phyloP scores from a whole-genome alignment of 2,888 invertebrate species.

The Torymus aiolomorphi region DNA sequence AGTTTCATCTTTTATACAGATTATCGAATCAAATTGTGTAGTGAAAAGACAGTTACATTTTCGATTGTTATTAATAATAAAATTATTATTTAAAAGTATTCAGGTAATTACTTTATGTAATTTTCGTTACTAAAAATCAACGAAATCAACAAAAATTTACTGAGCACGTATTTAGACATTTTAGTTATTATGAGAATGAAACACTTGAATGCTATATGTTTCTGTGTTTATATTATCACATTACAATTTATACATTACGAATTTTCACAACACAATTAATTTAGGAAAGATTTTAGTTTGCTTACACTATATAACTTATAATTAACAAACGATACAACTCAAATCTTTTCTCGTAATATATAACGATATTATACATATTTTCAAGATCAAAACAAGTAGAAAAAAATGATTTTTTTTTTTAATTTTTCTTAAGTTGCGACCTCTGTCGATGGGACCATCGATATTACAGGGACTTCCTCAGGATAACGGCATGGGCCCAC shows the following conservation, averaged over 20 bases:
- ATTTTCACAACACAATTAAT: conserved; percentile 3
- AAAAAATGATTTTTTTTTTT: conserved; percentile 45
- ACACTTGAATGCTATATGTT: conserved; percentile 33
- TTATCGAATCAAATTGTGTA: too few relatives aligned
- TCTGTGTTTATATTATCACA: conserved; percentile 42
- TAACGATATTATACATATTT: background rate
- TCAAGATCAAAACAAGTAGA: conserved; percentile 17
- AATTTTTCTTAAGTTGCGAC: conserved; percentile 76
- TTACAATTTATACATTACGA: too few relatives aligned
- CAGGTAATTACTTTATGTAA: too few relatives aligned
- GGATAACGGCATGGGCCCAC: conserved; percentile 77
- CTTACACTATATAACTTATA: background rate
- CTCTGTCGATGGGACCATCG: conserved; percentile 79
- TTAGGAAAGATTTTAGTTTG: conserved; percentile 18
- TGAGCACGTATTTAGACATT: conserved; percentile 46
- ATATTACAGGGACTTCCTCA: conserved; percentile 77
- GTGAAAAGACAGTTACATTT: too few relatives aligned
- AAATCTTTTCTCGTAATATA: conserved; percentile 21
- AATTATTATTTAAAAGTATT: too few relatives aligned
- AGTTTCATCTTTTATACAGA: too few relatives aligned
- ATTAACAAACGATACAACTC: background rate
- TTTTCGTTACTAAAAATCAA: too few relatives aligned
- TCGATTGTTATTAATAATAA: too few relatives aligned
- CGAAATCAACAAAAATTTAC: conserved; percentile 18
- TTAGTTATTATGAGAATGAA: conserved; percentile 37